Conservation (phyloP, 2,888 invertebrate species). For the Drosophila imparisetae region DNA sequence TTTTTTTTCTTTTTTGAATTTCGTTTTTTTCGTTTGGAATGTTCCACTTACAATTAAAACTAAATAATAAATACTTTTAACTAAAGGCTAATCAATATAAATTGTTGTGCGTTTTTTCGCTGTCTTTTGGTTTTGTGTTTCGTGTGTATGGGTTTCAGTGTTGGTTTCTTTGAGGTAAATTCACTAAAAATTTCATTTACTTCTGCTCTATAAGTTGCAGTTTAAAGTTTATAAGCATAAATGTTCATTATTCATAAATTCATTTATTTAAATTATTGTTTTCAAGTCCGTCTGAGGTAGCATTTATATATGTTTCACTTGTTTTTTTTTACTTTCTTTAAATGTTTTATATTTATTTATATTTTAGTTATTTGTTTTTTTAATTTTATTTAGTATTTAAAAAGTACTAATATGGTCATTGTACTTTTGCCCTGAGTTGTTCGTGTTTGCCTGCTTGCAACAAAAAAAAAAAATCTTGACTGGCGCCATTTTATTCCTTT, state of each 20-base stretch:
- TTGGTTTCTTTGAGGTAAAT: constrained; percentile 70
- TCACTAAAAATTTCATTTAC: constrained; percentile 74
- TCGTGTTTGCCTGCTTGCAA: constrained; percentile 60
- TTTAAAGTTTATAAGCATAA: constrained; percentile 43
- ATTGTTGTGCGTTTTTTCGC: constrained; percentile 44
- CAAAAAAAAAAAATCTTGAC: constrained; percentile 49
- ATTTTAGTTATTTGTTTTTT: constrained; percentile 29
- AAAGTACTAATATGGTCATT: constrained; percentile 81
- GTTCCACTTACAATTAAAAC: constrained; percentile 57
- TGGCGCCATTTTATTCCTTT: constrained; percentile 63
- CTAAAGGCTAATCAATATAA: constrained; percentile 52
- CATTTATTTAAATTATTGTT: constrained; percentile 82
- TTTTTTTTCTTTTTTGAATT: not conserved
- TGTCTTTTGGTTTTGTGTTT: constrained; percentile 25
- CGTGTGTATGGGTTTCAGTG: constrained; percentile 25
- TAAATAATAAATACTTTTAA: constrained; percentile 53
- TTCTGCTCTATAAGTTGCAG: constrained; percentile 51
- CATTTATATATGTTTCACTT: constrained; percentile 61
- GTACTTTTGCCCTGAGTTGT: constrained; percentile 85
- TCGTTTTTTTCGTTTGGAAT: constrained; percentile 33
- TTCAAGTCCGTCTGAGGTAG: constrained; percentile 83
- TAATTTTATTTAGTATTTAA: constrained; percentile 50
- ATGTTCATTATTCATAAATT: constrained; percentile 64
- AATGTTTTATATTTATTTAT: constrained; percentile 32
- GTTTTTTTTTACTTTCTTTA: constrained; percentile 38